A percentile compares a stretch with the other conserved stretches of the same genome.
phyloP scores from a whole-genome alignment of 2,888 invertebrate genomes.

The Lasioglossum figueresi region DNA sequence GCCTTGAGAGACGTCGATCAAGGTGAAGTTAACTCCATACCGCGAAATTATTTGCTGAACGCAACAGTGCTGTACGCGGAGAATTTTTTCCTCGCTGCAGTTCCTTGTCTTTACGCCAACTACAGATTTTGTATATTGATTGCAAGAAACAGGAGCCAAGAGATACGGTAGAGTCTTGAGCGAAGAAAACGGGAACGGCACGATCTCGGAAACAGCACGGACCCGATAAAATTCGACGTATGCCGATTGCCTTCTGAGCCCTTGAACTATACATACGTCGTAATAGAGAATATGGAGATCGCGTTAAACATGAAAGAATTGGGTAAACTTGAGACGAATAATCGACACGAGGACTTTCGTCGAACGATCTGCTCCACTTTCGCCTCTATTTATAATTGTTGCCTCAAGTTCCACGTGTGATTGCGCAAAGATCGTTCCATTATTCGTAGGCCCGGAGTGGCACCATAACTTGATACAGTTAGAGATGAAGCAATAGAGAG shows the following conservation, averaged over 20 bases:
- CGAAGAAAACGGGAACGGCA: too few relatives aligned
- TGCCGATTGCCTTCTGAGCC: not conserved
- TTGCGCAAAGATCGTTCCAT: not conserved
- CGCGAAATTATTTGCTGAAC: not conserved
- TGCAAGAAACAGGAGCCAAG: not conserved
- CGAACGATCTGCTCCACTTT: not conserved
- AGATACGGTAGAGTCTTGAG: too few relatives aligned
- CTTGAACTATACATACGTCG: not conserved
- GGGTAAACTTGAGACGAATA: accelerated
- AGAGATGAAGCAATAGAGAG: not conserved
- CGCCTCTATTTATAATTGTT: not conserved
- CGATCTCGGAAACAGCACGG: too few relatives aligned
- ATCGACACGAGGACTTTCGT: not conserved
- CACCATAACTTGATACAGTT: not conserved
- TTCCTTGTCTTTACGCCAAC: not conserved
- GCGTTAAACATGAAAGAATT: not conserved
- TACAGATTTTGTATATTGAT: not conserved
- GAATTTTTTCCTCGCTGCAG: not conserved
- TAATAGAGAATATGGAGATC: not conserved
- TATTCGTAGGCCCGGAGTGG: not conserved
- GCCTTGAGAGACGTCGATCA: not conserved
- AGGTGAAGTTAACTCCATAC: not conserved
- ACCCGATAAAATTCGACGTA: too few relatives aligned
- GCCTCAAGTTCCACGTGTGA: not conserved
- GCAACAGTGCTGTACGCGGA: not conserved